phyloP scores from a whole-genome alignment of 2,797 vertebrate genomes.

The Falco rusticolus region DNA sequence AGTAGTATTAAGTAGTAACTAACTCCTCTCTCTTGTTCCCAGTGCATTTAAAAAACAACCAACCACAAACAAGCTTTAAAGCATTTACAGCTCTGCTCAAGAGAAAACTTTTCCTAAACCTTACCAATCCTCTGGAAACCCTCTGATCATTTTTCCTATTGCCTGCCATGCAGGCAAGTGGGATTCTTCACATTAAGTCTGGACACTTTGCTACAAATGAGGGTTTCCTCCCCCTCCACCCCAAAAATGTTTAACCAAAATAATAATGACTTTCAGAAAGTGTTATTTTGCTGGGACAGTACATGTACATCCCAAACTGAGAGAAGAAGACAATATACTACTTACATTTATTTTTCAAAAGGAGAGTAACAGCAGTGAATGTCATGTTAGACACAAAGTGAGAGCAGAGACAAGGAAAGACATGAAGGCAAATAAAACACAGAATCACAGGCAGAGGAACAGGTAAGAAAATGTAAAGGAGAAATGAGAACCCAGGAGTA shows the following conservation, averaged over 20 bases:
- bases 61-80: background rate
- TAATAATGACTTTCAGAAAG: background rate
- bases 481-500: background rate
- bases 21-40: background rate
- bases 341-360: background rate
- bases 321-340: background rate
- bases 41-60: background rate
- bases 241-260: background rate
- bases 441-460: background rate
- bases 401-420: background rate
- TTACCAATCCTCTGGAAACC: background rate
- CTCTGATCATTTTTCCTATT: background rate
- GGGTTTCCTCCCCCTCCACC: background rate
- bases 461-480: background rate
- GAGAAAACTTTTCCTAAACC: background rate
- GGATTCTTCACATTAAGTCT: background rate
- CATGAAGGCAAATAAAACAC: background rate
- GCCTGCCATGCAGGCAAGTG: background rate
- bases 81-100: background rate
- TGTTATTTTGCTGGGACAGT: background rate
- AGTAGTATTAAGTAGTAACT: background rate
- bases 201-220: background rate
- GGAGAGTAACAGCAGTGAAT: background rate
- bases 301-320: background rate
- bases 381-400: background rate